phyloP scores from a whole-genome alignment of 1,140 invertebrate genomes.

The Cheumatopsyche charites region DNA sequence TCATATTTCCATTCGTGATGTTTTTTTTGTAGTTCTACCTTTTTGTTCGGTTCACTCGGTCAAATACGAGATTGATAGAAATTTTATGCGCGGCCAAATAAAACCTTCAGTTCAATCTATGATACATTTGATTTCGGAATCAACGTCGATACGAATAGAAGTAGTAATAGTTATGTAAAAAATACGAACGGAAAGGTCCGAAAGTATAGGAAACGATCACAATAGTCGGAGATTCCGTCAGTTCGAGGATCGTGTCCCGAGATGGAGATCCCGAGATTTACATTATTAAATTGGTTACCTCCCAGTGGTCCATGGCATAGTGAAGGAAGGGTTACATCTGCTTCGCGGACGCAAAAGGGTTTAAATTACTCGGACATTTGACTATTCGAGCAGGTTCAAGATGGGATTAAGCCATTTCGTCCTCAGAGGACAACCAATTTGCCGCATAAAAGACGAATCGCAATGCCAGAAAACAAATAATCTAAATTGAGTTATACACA shows the following conservation, averaged over 20 bases:
- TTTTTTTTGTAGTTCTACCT: slow-evolving; percentile 1
- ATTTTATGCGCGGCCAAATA: slow-evolving; percentile 42
- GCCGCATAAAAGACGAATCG: neutral
- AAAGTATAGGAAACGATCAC: slow-evolving; percentile 26
- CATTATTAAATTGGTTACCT: slow-evolving; percentile 34
- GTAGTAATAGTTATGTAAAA: slow-evolving; percentile 42
- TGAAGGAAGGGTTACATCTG: slow-evolving; percentile 23
- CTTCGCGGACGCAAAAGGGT: slow-evolving; percentile 1
- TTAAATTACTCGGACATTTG: slow-evolving; percentile 30
- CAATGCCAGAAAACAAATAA: neutral
- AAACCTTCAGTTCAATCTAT: slow-evolving; percentile 35
- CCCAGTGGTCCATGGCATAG: neutral
- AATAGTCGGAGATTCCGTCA: slow-evolving; percentile 11
- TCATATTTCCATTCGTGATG: slow-evolving; percentile 7
- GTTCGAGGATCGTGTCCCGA: slow-evolving; percentile 3
- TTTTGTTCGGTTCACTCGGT: slow-evolving; percentile 33
- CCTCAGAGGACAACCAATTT: neutral
- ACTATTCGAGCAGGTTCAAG: slow-evolving; percentile 22
- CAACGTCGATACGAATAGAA: no score
- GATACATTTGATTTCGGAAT: slow-evolving; percentile 28
- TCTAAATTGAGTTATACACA: no score
- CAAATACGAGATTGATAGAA: slow-evolving; percentile 38
- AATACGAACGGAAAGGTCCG: slow-evolving; percentile 28
- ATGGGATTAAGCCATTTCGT: neutral
- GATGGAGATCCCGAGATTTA: slow-evolving; percentile 21